phyloP scores from a whole-genome alignment of 2,888 invertebrate genomes.

The Liposcelis brunnea region DNA sequence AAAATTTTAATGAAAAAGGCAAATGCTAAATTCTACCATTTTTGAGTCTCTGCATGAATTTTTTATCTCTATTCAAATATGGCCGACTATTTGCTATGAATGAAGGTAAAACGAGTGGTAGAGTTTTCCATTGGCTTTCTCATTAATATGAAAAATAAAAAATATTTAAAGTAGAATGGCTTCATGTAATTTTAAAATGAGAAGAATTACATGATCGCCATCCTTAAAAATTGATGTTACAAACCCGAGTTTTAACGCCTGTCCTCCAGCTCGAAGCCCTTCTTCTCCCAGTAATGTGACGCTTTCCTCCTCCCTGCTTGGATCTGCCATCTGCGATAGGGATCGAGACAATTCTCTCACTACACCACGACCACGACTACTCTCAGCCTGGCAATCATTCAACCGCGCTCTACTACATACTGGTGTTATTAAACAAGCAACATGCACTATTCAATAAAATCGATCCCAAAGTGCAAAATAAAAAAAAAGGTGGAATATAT shows the following conservation, averaged over 20 bases:
- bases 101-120: too few species aligned
- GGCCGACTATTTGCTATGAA: too few species aligned
- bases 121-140: too few species aligned
- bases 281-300: conserved; percentile 93
- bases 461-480: not conserved
- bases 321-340: conserved; percentile 89
- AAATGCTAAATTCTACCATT: too few species aligned
- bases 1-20: too few species aligned
- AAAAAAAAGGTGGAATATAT: not conserved
- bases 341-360: conserved; percentile 38
- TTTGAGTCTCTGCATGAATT: too few species aligned
- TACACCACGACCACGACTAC: conserved; percentile 39
- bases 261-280: conserved; percentile 84
- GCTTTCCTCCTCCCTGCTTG: conserved; percentile 88
- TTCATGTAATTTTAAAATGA: too few species aligned
- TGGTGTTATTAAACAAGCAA: conserved; percentile 10
- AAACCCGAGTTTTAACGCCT: conserved; percentile 92
- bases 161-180: too few species aligned
- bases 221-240: not conserved
- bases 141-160: too few species aligned
- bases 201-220: too few species aligned
- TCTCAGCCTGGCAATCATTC: conserved; percentile 13
- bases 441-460: conserved; percentile 1
- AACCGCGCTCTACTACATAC: conserved; percentile 10
- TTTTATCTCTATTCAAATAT: too few species aligned